These are phyloP conservation scores for Diaperis boleti DNA, from an alignment of 2,888 invertebrate species.

Conservation along the genomic window DNA sequence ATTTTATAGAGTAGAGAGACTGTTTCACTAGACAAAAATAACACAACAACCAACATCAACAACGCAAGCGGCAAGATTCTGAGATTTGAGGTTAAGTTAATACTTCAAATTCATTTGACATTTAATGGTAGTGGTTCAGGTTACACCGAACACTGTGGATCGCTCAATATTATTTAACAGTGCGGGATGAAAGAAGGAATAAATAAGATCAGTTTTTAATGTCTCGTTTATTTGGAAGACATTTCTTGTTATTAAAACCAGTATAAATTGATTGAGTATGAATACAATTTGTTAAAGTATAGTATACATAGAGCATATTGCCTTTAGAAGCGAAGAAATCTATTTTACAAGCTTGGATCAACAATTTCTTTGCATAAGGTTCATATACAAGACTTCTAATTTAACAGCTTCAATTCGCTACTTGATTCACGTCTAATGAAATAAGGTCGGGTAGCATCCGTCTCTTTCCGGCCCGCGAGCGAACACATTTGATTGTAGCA, in stretches of 20 bases:
- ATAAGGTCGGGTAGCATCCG: too few species aligned
- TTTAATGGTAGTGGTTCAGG: too few species aligned
- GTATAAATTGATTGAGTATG: constrained; percentile 66
- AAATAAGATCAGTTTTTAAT: constrained; percentile 51
- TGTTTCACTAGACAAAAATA: too few species aligned
- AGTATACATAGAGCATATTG: constrained; percentile 58
- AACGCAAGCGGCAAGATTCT: too few species aligned
- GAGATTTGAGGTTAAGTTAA: too few species aligned
- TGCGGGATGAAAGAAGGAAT: too few species aligned
- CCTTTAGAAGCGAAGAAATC: constrained; percentile 46
- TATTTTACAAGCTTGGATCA: constrained; percentile 58
- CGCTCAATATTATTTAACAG: too few species aligned
- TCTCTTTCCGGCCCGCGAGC: constrained; percentile 21
- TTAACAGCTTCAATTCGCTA: constrained; percentile 32
- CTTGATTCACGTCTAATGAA: constrained; percentile 32
- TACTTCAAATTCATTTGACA: too few species aligned
- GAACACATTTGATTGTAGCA: constrained; percentile 47
- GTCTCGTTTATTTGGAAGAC: constrained; percentile 67
- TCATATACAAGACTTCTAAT: constrained; percentile 40
- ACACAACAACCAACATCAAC: too few species aligned
- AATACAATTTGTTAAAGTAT: constrained; percentile 61
- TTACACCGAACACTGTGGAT: too few species aligned
- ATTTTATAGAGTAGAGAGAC: too few species aligned
- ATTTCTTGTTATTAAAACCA: constrained; percentile 66
- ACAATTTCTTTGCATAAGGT: constrained; percentile 43